Percentiles rank a stretch among this genome's conserved stretches.
Conservation (phyloP, 2,113 vertebrate species). For the Campylomormyrus numenius region DNA sequence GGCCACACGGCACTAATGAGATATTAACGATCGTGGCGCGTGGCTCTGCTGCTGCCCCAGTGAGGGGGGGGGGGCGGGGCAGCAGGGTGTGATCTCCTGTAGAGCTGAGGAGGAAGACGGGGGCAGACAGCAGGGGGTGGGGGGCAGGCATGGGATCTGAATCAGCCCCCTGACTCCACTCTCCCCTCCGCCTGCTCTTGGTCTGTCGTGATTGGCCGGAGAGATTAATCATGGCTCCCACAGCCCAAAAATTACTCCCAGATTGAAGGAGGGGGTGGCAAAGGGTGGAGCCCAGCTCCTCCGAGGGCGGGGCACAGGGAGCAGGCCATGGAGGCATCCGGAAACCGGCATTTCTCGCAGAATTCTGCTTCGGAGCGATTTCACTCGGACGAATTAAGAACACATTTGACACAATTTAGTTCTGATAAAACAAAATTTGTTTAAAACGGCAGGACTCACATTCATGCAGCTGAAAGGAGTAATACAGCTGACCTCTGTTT, state of each 20-base stretch:
- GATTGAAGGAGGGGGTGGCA: background rate
- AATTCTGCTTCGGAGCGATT: background rate
- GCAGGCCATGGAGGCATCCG: background rate
- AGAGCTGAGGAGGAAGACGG: slow-evolving; percentile 42
- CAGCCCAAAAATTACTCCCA: background rate
- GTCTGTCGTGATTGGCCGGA: background rate
- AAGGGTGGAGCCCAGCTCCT: slow-evolving; percentile 2
- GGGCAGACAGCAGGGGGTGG: background rate
- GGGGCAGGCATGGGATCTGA: background rate
- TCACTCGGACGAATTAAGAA: background rate
- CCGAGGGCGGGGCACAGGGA: background rate
- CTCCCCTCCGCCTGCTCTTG: background rate
- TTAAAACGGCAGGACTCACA: background rate
- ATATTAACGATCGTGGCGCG: background rate
- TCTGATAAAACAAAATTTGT: background rate
- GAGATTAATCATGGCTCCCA: background rate
- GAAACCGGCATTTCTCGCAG: background rate
- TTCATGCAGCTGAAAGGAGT: background rate
- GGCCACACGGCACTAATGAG: background rate
- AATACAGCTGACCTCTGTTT: background rate
- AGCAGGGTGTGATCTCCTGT: background rate
- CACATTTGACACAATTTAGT: background rate
- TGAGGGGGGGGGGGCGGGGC: background rate
- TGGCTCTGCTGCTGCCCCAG: background rate
- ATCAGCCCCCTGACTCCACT: background rate